phyloP scores from a whole-genome alignment of 1,140 invertebrate genomes.

The Colletes gigas region DNA sequence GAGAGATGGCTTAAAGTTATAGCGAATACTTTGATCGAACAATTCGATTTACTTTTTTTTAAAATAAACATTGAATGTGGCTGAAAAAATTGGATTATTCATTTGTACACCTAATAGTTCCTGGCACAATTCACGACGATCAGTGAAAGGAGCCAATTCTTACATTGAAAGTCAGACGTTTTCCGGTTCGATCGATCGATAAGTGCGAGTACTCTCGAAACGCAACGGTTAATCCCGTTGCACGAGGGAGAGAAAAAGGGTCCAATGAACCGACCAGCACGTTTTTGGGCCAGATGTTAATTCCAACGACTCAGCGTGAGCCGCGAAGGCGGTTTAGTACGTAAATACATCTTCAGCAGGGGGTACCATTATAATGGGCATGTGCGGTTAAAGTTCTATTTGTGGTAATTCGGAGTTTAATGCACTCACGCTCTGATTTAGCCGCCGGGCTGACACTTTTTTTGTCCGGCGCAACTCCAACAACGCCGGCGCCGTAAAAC shows the following conservation, averaged over 20 bases:
- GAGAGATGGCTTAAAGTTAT: no score
- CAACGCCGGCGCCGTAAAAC: conserved; percentile 68
- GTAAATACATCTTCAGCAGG: conserved; percentile 80
- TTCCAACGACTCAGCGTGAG: conserved; percentile 78
- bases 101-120: no score
- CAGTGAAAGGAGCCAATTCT: no score
- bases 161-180: not conserved
- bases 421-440: conserved; percentile 77
- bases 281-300: conserved; percentile 78
- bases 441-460: conserved; percentile 66
- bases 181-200: conserved; percentile 20
- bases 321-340: conserved; percentile 77
- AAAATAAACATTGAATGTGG: no score
- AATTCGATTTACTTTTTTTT: no score
- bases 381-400: conserved; percentile 81
- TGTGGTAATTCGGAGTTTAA: conserved; percentile 81
- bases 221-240: conserved; percentile 31
- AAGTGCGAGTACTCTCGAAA: not conserved
- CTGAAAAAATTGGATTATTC: no score
- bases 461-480: conserved; percentile 58
- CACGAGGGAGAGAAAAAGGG: conserved; percentile 52
- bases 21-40: no score
- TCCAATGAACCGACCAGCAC: conserved; percentile 63
- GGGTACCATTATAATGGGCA: conserved; percentile 80
- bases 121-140: no score